Base-by-base conservation (phyloP, 2,888 invertebrate genomes). In the Dolichopus griseipennis region DNA sequence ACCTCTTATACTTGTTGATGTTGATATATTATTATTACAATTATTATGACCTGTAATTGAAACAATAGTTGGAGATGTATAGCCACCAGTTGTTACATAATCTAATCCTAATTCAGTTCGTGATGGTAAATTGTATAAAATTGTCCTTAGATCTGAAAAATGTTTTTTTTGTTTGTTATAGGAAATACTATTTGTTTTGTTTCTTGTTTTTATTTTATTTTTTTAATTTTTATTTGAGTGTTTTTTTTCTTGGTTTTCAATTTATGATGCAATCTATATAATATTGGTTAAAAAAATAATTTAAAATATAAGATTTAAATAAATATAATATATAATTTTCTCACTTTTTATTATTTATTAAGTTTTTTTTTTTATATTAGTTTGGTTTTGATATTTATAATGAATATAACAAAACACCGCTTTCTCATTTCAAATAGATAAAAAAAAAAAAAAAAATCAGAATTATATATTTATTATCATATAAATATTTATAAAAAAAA, bases 91-190 rank as follows among this genome's bases (percentile, higher is more conserved):
- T 61, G 18, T 62, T 65, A 64, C 66, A 66, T 66, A 71, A 62
- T 67, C 68, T 34, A 22, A 63, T 21, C 21, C 52, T 15, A 27
- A 52, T 18, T 34, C 33, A 20, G 64, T 20, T 4, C 63, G 27
- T 64, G 34, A 34, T 33, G 64, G 34, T 18, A 64, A 33, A 64
- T 64, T 64, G 33, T 34, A 64, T 20, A 64, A 34, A 33, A 64
- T 63, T 73, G 79, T 79, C 79, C 79, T 76, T 76, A 79, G 77
- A 81, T 81, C 81, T 81, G 81, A 81, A 81, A 78, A 78, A 81
- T 79, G 71, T 73, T 72, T 73, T 68, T 72, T 79, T 71, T 73
- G 72, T 73, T 68, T 72, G 71, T 75, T 74, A 75, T 76, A 75
- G 74, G 74, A 52, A 52, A 52, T 52, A 52, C 52, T 52, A 18